Conservation (phyloP, 2,888 invertebrate genomes). For the Agriopis marginaria region DNA sequence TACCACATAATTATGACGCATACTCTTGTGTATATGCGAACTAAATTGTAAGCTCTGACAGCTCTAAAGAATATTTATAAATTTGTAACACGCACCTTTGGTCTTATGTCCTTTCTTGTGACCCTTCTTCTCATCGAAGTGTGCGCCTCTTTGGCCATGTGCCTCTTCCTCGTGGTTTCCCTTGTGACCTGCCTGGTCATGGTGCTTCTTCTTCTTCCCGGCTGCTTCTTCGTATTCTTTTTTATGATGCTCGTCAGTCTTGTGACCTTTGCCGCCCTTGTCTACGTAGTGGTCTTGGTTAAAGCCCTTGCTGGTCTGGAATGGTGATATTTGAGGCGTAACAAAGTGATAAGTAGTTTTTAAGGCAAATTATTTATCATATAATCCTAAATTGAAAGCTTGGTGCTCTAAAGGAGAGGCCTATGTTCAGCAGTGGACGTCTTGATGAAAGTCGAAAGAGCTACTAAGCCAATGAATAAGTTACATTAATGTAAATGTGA, state of each 20-base stretch:
- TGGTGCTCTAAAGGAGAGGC: no score
- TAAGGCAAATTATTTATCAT: no score
- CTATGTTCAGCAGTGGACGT: no score
- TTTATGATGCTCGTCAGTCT: conserved; percentile 86
- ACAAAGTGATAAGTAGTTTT: no score
- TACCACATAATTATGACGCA: no score
- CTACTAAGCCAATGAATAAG: no score
- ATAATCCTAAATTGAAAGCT: no score
- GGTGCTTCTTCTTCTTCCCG: conserved; percentile 88
- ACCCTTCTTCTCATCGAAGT: conserved; percentile 91
- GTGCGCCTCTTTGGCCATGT: conserved; percentile 89
- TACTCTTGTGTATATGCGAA: no score
- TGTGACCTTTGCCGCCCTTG: conserved; percentile 86
- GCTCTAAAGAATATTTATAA: no score
- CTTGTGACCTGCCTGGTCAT: conserved; percentile 88
- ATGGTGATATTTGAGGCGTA: conserved; percentile 5
- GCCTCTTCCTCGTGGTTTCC: conserved; percentile 89
- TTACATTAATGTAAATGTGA: no score
- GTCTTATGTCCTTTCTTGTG: conserved; percentile 93
- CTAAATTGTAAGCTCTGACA: no score
- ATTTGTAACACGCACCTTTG: conserved; percentile 79
- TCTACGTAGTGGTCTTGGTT: conserved; percentile 86
- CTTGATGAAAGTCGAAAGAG: no score
- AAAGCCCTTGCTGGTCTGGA: conserved; percentile 85
- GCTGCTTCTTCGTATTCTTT: conserved; percentile 88